A percentile compares a stretch with the other conserved stretches of the same genome.
phyloP scores from a whole-genome alignment of 2,888 invertebrate genomes.

The Portevinia maculata region DNA sequence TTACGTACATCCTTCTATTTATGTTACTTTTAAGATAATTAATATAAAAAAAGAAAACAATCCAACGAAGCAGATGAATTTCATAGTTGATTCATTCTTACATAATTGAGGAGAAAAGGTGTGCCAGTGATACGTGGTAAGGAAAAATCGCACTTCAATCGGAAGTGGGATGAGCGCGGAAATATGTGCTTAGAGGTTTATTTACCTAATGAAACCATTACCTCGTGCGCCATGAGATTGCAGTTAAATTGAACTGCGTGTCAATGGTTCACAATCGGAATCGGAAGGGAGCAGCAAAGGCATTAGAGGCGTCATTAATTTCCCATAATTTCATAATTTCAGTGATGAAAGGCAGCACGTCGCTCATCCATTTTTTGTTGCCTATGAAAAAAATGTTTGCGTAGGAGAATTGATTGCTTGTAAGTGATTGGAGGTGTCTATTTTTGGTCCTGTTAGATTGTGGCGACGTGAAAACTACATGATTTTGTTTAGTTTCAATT shows the following conservation, averaged over 20 bases:
- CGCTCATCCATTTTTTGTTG: not conserved
- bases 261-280: conserved; percentile 6
- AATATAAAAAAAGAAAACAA: conserved; percentile 8
- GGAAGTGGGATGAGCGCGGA: conserved; percentile 47
- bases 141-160: conserved; percentile 48
- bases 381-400: not conserved
- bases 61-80: conserved; percentile 16
- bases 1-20: conserved; percentile 10
- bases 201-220: conserved; percentile 37
- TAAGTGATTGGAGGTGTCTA: conserved; percentile 33
- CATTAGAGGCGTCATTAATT: conserved; percentile 52
- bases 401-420: conserved; percentile 15
- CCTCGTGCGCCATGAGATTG: conserved; percentile 43
- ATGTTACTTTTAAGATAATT: conserved; percentile 56
- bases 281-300: conserved; percentile 30
- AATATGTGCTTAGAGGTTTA: conserved; percentile 20
- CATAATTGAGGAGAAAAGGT: conserved; percentile 52
- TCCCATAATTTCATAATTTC: conserved; percentile 38
- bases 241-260: conserved; percentile 37
- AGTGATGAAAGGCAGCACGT: conserved; percentile 35
- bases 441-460: conserved; percentile 1
- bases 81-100: conserved; percentile 10
- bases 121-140: conserved; percentile 33
- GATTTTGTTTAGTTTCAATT: too few species aligned
- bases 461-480: too few species aligned